These are phyloP conservation scores for Gracilinanus agilis DNA, from an alignment of 2,113 vertebrate species.

Conservation along the genomic window DNA sequence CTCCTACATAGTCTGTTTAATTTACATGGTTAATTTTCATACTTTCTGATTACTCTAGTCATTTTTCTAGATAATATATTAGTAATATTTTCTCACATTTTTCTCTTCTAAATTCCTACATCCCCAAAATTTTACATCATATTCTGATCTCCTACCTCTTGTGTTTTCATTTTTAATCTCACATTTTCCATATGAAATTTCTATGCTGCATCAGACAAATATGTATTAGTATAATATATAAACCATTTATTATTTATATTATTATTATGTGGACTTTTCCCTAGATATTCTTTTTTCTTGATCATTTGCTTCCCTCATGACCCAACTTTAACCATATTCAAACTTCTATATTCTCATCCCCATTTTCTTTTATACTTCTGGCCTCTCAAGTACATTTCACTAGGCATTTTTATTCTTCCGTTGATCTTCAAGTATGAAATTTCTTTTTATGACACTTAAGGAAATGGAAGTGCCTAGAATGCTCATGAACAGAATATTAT, in stretches of 20 bases:
- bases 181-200: background rate
- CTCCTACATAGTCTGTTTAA: background rate
- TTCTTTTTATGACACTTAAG: slow-evolving; percentile 63
- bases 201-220: slow-evolving; percentile 5
- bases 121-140: slow-evolving; percentile 21
- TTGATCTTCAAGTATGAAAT: slow-evolving; percentile 68
- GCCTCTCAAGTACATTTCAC: slow-evolving; percentile 64
- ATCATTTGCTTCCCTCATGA: slow-evolving; percentile 7
- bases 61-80: background rate
- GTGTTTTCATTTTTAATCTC: slow-evolving; percentile 37
- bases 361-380: slow-evolving; percentile 49
- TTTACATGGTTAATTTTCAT: background rate
- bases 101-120: background rate
- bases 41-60: background rate
- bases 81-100: slow-evolving; percentile 21
- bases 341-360: slow-evolving; percentile 50
- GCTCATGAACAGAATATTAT: slow-evolving; percentile 58
- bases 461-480: slow-evolving; percentile 69
- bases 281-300: background rate
- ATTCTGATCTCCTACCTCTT: background rate
- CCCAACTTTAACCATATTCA: slow-evolving; percentile 60
- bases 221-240: slow-evolving; percentile 18
- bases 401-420: slow-evolving; percentile 60
- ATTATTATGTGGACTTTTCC: background rate
- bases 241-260: background rate